Percentiles rank a stretch among this genome's conserved stretches.
phyloP scores from a whole-genome alignment of 64 coral and sea anemone species.

The Exaiptasia diaphana region DNA sequence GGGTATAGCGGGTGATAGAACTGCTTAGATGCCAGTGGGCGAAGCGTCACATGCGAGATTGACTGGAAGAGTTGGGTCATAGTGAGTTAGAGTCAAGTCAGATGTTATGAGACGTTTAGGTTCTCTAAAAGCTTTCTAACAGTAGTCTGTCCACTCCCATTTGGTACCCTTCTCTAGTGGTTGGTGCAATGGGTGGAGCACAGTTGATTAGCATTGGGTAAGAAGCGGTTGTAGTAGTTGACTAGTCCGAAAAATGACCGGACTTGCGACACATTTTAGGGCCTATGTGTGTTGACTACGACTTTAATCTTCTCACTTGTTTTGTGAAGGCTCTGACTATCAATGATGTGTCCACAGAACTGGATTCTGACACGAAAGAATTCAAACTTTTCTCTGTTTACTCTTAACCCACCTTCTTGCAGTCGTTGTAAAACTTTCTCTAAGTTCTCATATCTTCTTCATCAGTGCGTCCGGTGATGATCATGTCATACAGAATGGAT shows the following conservation, averaged over 20 bases:
- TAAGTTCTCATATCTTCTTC: background rate
- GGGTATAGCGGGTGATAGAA: conserved; percentile 11
- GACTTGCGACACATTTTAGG: background rate
- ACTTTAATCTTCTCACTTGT: background rate
- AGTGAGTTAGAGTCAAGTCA: conserved; percentile 3
- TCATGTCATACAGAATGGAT: background rate
- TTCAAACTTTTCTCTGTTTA: background rate
- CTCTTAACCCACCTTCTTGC: background rate
- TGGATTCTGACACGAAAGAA: background rate
- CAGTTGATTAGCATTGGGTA: background rate
- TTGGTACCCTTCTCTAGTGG: background rate
- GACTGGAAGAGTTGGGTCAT: background rate
- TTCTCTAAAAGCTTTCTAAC: background rate
- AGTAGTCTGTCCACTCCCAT: background rate
- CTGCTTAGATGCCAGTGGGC: background rate
- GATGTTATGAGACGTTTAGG: background rate
- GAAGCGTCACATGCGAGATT: background rate
- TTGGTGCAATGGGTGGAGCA: background rate
- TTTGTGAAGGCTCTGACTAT: background rate
- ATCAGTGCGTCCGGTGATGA: background rate
- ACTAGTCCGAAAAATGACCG: background rate
- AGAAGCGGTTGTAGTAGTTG: background rate
- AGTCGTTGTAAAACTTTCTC: background rate
- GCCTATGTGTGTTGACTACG: background rate
- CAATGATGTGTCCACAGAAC: background rate